phyloP scores from a whole-genome alignment of 2,113 vertebrate genomes.

The Hemicordylus capensis region DNA sequence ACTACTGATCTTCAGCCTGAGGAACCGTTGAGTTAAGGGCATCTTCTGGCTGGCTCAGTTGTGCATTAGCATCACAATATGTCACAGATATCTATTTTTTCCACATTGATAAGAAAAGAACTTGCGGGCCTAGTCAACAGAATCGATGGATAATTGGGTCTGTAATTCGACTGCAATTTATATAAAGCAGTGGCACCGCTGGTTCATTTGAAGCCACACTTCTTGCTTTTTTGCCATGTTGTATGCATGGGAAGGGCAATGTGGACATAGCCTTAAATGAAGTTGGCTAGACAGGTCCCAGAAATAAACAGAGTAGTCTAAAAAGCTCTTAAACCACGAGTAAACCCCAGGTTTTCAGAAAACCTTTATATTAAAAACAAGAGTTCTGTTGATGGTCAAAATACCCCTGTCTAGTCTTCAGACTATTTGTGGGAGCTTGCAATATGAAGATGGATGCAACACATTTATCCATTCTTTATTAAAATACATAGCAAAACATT shows the following conservation, averaged over 20 bases:
- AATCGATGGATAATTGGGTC: background rate
- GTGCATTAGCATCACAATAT: background rate
- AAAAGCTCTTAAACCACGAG: background rate
- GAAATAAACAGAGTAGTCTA: background rate
- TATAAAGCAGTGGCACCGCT: no score
- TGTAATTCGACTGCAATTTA: background rate
- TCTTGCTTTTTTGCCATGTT: background rate
- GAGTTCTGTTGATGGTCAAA: background rate
- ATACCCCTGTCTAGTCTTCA: background rate
- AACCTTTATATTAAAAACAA: background rate
- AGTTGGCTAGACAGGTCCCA: background rate
- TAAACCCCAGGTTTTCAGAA: background rate
- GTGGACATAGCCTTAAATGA: background rate
- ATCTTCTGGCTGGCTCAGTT: background rate
- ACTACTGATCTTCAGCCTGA: background rate
- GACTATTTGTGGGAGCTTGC: background rate
- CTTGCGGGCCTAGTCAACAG: background rate
- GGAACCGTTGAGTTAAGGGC: background rate
- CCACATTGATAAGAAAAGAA: background rate
- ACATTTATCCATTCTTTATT: conserved; percentile 12
- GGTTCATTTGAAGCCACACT: background rate
- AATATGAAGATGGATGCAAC: background rate
- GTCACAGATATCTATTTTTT: background rate
- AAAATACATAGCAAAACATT: background rate
- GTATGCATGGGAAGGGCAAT: background rate